Evolutionary conservation across 2,888 invertebrate genomes (phyloP).

Genomic region (Netelia virgata): DNA sequence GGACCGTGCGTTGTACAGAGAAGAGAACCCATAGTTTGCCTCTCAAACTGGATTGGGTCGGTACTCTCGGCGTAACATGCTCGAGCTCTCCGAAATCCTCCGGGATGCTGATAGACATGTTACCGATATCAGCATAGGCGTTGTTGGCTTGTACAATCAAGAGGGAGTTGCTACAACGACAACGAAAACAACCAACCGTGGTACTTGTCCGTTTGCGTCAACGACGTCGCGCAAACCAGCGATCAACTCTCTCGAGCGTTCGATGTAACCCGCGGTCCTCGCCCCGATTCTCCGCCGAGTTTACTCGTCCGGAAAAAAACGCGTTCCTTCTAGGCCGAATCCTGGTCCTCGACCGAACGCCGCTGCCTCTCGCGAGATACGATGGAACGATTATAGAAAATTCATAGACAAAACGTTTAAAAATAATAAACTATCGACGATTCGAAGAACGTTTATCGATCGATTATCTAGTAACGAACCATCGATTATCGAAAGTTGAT

Average conservation of each 20-base stretch:
- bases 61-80: constrained; percentile 36
- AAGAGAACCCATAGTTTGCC: not conserved
- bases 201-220: constrained; percentile 25
- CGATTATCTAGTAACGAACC: too few species aligned
- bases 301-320: too few species aligned
- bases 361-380: too few species aligned
- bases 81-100: constrained; percentile 36
- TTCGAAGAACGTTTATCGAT: too few species aligned
- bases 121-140: constrained; percentile 29
- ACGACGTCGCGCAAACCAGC: constrained; percentile 7
- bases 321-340: too few species aligned
- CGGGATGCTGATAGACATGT: constrained; percentile 40
- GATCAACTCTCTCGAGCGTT: constrained; percentile 32
- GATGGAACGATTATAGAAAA: too few species aligned
- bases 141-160: constrained; percentile 28
- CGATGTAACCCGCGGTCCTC: not conserved
- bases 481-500: too few species aligned
- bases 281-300: too few species aligned
- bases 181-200: constrained; percentile 20
- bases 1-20: not conserved
- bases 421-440: too few species aligned
- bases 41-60: constrained; percentile 11
- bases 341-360: too few species aligned
- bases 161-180: constrained; percentile 17
- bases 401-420: too few species aligned